A percentile compares a stretch with the other conserved stretches of the same genome.
Evolutionary conservation across 2,797 vertebrate genomes (phyloP).

Genomic region (Phoebastria nigripes): DNA sequence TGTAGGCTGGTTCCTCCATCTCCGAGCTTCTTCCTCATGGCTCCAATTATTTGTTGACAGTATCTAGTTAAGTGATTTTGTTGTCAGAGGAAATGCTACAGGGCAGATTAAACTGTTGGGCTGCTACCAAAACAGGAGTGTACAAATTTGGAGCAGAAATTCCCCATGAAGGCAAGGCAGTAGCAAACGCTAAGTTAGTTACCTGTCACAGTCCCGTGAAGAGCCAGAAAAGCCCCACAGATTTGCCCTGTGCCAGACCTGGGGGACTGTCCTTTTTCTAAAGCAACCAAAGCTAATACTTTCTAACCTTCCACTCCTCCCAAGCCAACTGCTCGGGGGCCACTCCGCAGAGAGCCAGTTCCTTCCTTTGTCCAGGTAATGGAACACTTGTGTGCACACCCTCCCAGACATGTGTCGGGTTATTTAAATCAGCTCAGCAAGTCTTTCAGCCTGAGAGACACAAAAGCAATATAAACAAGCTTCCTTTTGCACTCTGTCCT

Average conservation of each 20-base stretch:
- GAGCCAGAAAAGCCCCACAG: not conserved
- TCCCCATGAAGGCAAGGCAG: not conserved
- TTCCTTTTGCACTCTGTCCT: slow-evolving; percentile 47
- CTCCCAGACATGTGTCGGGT: not conserved
- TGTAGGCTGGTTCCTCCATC: not conserved
- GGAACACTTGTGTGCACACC: not conserved
- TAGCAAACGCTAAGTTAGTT: not conserved
- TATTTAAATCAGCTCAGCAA: slow-evolving; percentile 38
- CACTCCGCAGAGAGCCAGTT: not conserved
- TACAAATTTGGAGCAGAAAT: not conserved
- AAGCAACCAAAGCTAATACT: not conserved
- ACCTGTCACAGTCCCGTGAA: not conserved
- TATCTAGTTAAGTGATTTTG: not conserved
- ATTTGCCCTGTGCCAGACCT: not conserved
- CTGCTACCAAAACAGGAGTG: not conserved
- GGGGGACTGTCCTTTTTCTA: not conserved
- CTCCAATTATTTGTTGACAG: not conserved
- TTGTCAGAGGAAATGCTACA: not conserved
- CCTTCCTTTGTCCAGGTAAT: not conserved
- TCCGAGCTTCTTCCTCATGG: not conserved
- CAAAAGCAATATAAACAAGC: slow-evolving; percentile 18
- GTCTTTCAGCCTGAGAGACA: slow-evolving; percentile 5
- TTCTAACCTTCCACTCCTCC: not conserved
- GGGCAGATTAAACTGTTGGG: not conserved
- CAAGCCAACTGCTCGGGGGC: not conserved